Conservation (phyloP, 2,113 vertebrate species). For the Siniperca chuatsi region DNA sequence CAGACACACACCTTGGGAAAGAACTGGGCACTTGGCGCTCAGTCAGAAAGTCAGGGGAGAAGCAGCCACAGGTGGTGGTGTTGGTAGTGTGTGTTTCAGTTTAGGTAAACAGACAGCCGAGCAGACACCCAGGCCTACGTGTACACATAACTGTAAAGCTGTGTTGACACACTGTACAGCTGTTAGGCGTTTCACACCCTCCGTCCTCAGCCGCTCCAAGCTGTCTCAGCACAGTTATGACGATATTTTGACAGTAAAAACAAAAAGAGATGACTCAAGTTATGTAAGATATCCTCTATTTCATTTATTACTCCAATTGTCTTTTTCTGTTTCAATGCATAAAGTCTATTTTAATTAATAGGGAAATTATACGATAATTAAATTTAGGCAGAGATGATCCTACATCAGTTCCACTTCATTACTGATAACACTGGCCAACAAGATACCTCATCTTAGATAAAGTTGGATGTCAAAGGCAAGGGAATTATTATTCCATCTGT, state of each 20-base stretch:
- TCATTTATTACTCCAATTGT: not conserved
- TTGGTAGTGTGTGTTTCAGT: conserved; percentile 36
- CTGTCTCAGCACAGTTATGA: conserved; percentile 28
- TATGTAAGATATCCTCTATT: conserved; percentile 9
- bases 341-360: not conserved
- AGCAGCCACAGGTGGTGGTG: conserved; percentile 26
- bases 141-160: conserved; percentile 47
- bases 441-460: not conserved
- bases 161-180: conserved; percentile 38
- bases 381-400: not conserved
- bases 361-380: not conserved
- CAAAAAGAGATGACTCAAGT: not conserved
- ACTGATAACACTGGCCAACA: not conserved
- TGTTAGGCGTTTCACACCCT: conserved; percentile 29
- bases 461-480: not conserved
- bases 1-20: conserved; percentile 14
- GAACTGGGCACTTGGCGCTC: not conserved
- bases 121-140: not conserved
- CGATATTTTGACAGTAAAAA: conserved; percentile 43
- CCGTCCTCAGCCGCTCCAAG: not conserved
- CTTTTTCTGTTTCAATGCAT: conserved; percentile 15
- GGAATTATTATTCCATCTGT: not conserved
- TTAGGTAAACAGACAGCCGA: conserved; percentile 40
- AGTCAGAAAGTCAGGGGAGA: not conserved
- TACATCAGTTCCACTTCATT: not conserved